Evolutionary conservation across 2,888 invertebrate species (phyloP), one percentile per base, ranked within the genome.

Genomic region (Antheraea assamensis): DNA sequence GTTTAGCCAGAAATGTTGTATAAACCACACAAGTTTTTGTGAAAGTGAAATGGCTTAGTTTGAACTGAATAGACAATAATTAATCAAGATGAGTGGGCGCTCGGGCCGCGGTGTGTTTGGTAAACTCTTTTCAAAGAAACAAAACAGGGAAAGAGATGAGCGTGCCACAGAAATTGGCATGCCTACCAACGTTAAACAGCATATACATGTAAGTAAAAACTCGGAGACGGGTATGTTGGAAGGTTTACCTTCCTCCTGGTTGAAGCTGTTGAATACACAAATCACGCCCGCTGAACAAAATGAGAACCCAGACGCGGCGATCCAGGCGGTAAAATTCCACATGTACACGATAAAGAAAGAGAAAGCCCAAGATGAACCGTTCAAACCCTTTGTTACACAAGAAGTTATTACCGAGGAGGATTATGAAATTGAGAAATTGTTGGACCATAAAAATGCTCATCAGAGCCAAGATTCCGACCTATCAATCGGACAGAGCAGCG

Each of bases 291-390:
- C 97, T 64, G 98, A 98, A 87, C 98, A 98, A 90, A 96, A 97
- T 88, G 96, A 98, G 83, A 98, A 99, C 92, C 99, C 99, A 3
- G 96, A 97, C 83, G 98, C 98, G 58, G 98, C 98, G 1, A 96
- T 98, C 74, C 97, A 98, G 86, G 99, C 99, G 42, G 96, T 99
- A 73, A 98, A 98, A 85, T 98, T 97, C 87, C 98, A 98, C 87
- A 98, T 98, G 87, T 97, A 97, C 91, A 97, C 97, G 17, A 97
- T 98, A 79, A 97, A 98, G 85, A 97, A 98, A 82, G 97, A 98
- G 84, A 97, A 97, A 81, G 96, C 96, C 71, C 95, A 95, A 70
- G 95, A 95, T 73, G 96, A 96, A 70, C 95, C 96, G 7, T 97
- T 97, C 84, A 98, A 98, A 85, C 97, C 97, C 0, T 96, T 98